Percentiles rank a stretch among this genome's conserved stretches.
Evolutionary conservation across 2,888 invertebrate species (phyloP).

Genomic region (Mesorhabditis belari): DNA sequence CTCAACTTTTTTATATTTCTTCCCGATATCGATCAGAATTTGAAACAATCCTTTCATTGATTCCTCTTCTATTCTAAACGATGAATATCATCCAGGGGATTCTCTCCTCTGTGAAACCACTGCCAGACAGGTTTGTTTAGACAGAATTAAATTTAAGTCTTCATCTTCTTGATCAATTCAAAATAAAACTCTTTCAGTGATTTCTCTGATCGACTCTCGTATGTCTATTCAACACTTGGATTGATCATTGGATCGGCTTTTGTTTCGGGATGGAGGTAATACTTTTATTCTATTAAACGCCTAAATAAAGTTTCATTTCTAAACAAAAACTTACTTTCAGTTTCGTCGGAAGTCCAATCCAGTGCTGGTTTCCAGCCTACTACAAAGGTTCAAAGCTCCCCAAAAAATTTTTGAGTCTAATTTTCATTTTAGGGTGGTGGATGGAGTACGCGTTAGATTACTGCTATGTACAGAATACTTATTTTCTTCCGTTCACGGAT

Average conservation of each 20-base stretch:
- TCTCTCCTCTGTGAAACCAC: conserved; percentile 44
- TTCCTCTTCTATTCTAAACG: background rate
- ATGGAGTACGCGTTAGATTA: conserved; percentile 59
- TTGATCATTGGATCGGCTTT: conserved; percentile 57
- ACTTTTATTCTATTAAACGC: conserved; percentile 1
- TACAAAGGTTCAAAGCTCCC: conserved; percentile 52
- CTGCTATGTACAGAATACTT: conserved; percentile 59
- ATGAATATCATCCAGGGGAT: conserved; percentile 51
- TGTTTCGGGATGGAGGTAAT: conserved; percentile 55
- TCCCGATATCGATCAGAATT: conserved; percentile 3
- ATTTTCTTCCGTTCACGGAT: conserved; percentile 57
- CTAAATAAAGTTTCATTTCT: background rate
- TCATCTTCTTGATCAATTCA: background rate
- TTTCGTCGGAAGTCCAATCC: conserved; percentile 59
- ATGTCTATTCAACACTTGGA: conserved; percentile 56
- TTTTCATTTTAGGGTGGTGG: conserved; percentile 45
- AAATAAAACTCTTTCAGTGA: conserved; percentile 12
- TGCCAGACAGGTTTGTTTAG: conserved; percentile 25
- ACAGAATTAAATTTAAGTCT: background rate
- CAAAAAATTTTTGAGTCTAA: background rate
- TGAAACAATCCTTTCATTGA: conserved; percentile 1
- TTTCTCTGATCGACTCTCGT: conserved; percentile 44
- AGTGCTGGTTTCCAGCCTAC: conserved; percentile 60
- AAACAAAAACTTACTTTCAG: conserved; percentile 20
- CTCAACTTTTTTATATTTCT: conserved; percentile 7